These are phyloP conservation scores for Caenorhabditis sp. DNA, from an alignment of 2,888 invertebrate species.

Conservation along the genomic window DNA sequence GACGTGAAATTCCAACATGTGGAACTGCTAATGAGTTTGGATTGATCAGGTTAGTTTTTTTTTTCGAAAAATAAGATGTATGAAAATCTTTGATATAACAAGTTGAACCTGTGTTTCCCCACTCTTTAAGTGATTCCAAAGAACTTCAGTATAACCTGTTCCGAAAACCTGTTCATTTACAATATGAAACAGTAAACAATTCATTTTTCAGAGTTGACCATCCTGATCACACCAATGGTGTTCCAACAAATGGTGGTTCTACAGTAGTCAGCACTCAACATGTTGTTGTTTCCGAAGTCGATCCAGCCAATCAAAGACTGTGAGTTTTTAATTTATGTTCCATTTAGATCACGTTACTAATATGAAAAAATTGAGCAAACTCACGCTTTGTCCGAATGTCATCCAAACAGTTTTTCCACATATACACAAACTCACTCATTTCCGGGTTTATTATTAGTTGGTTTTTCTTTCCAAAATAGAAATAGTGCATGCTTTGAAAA, in stretches of 20 bases:
- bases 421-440: background rate
- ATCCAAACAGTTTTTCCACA: slow-evolving; percentile 4
- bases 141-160: too few relatives aligned
- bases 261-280: slow-evolving; percentile 32
- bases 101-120: too few relatives aligned
- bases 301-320: slow-evolving; percentile 52
- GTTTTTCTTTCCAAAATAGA: background rate
- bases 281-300: slow-evolving; percentile 38
- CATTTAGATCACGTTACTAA: background rate
- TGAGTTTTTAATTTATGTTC: slow-evolving; percentile 25
- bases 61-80: background rate
- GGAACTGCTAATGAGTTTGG: slow-evolving; percentile 47
- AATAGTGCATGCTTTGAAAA: slow-evolving; percentile 3
- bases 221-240: slow-evolving; percentile 15
- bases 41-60: slow-evolving; percentile 43
- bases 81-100: background rate
- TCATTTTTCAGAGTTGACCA: slow-evolving; percentile 40
- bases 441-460: background rate
- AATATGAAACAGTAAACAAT: background rate
- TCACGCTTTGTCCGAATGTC: slow-evolving; percentile 43
- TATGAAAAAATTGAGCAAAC: background rate
- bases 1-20: slow-evolving; percentile 63
- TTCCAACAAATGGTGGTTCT: slow-evolving; percentile 25
- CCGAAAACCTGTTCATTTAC: background rate
- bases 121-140: too few relatives aligned